Base-by-base conservation (phyloP, 2,888 invertebrate species). In the Ophion obscuratus region DNA sequence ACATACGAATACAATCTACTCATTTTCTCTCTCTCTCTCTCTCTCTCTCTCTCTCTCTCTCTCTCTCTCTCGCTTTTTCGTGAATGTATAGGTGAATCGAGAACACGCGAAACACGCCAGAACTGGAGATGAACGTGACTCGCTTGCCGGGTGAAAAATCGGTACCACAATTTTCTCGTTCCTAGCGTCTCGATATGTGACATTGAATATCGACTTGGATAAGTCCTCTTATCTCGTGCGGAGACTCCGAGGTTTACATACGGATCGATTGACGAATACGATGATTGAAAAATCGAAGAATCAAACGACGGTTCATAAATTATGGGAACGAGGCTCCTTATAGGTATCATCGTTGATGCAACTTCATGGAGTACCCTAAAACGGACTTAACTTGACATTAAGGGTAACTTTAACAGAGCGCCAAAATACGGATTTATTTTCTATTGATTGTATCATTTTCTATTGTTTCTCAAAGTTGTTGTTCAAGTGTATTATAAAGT, bases 31-130 rank as follows among this genome's bases (percentile, higher is more conserved):
- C 77, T 67, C 64, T 24, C n/a, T 66, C 44, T n/a, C 66, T 57
- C 73, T 6, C 17, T 59, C 64, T 14, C 64, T n/a, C 47, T 31
- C 44, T 61, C 10, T 40, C 70, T 27, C 71, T 66, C 68, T n/a
- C 71, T n/a, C 71, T 59, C 70, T 44, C 17, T 5, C 80, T 36
- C 10, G 24, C 17, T 17, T 27, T 70, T 27, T 75, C 40, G n/a
- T 64, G 47, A 2, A 47, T 2, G 27, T 73, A 20, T 73, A n/a
- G 6, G 59, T 24, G 20, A 68, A 78, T 78, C 67, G 79, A 61
- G 62, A 68, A 74, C 62, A 74, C 78, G 61, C 44, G 57, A 84
- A 80, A 80, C 83, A 80, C 74, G 80, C 75, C 70, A 75, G 61
- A 78, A 57, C 57, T 14, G 64, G 53, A 36, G 67, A 83, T 66